Conservation (phyloP, 2,888 invertebrate genomes). For the Polydrusus cervinus region DNA sequence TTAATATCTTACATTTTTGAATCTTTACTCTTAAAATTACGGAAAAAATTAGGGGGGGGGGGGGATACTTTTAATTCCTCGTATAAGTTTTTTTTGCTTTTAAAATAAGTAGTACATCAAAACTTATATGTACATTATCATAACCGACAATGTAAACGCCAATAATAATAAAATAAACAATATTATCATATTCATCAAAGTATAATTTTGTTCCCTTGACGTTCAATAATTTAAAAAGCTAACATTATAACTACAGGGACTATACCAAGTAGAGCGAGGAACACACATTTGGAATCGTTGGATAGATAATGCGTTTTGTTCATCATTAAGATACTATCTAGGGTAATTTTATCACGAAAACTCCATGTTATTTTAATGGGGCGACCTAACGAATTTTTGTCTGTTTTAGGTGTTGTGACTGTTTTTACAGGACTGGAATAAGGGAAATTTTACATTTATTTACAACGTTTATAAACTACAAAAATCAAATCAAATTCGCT, state of each 20-base stretch:
- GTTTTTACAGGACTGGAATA: conserved; percentile 32
- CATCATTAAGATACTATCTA: conserved; percentile 72
- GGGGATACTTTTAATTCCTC: too few relatives aligned
- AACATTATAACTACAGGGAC: conserved; percentile 25
- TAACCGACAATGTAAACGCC: neutral
- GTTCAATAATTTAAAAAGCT: conserved; percentile 33
- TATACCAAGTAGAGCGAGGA: conserved; percentile 45
- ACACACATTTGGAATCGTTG: conserved; percentile 65
- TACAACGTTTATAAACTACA: too few relatives aligned
- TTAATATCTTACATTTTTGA: too few relatives aligned
- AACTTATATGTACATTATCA: neutral
- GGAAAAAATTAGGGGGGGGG: too few relatives aligned
- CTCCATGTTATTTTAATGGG: conserved; percentile 42
- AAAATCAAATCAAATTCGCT: too few relatives aligned
- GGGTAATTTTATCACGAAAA: conserved; percentile 67
- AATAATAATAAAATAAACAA: conserved; percentile 24
- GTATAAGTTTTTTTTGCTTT: too few relatives aligned
- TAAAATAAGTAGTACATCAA: neutral
- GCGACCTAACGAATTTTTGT: conserved; percentile 49
- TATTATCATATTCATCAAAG: conserved; percentile 19
- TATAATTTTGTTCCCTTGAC: conserved; percentile 21
- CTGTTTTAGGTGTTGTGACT: conserved; percentile 30
- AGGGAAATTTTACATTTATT: neutral
- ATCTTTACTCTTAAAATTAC: too few relatives aligned
- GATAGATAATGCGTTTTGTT: conserved; percentile 72